phyloP scores from a whole-genome alignment of 2,888 invertebrate genomes.

The Crioceris asparagi region DNA sequence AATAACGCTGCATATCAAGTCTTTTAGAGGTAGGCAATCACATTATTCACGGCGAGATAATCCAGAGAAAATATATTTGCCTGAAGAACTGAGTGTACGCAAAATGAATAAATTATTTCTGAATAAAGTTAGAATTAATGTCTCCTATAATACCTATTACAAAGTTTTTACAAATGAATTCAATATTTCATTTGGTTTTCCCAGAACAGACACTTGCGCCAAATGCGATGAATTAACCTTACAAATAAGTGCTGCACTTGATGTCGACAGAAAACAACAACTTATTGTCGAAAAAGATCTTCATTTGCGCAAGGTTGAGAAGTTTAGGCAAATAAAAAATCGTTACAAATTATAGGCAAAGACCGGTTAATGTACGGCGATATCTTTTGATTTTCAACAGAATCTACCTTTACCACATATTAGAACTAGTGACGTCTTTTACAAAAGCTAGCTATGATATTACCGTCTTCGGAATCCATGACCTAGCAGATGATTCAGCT shows the following conservation, averaged over 20 bases:
- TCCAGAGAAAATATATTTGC: slow-evolving; percentile 6
- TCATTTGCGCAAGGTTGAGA: slow-evolving; percentile 7
- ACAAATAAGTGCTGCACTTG: slow-evolving; percentile 7
- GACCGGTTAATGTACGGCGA: slow-evolving; percentile 1
- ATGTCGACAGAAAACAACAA: slow-evolving; percentile 5
- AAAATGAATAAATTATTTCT: slow-evolving; percentile 8
- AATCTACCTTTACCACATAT: slow-evolving; percentile 8
- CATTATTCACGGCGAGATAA: slow-evolving; percentile 8
- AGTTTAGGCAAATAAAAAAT: background rate
- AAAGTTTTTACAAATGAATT: slow-evolving; percentile 8
- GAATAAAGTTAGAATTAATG: background rate
- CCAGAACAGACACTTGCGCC: slow-evolving; percentile 7
- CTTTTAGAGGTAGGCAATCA: slow-evolving; percentile 7
- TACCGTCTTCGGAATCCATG: slow-evolving; percentile 10
- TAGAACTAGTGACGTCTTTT: slow-evolving; percentile 11
- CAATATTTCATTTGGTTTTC: slow-evolving; percentile 10
- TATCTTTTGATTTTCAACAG: slow-evolving; percentile 10
- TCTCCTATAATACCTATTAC: slow-evolving; percentile 7
- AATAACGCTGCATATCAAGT: slow-evolving; percentile 6
- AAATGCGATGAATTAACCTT: slow-evolving; percentile 8
- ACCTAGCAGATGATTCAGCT: slow-evolving; percentile 9
- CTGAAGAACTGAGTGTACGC: slow-evolving; percentile 4
- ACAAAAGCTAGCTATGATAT: slow-evolving; percentile 8
- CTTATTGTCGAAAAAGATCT: slow-evolving; percentile 8
- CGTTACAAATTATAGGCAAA: background rate